Conservation (phyloP, 2,797 vertebrate species). For the Brachyrhaphis roseni region DNA sequence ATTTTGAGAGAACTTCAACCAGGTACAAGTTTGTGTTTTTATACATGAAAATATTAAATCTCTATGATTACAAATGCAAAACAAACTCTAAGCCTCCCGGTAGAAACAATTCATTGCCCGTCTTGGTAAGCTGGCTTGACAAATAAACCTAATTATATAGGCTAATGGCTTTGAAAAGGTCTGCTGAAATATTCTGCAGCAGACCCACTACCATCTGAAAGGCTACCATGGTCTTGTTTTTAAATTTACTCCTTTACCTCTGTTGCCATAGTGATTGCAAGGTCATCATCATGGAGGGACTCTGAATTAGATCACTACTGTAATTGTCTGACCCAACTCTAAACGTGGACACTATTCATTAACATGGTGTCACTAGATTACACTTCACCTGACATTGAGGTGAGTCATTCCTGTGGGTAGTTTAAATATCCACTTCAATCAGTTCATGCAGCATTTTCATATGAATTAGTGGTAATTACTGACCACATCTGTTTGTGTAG, state of each 20-base stretch:
- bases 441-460: neutral
- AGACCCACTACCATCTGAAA: slow-evolving; percentile 73
- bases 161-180: slow-evolving; percentile 61
- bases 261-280: slow-evolving; percentile 60
- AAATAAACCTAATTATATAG: slow-evolving; percentile 73
- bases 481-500: neutral
- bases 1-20: slow-evolving; percentile 47
- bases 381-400: slow-evolving; percentile 24
- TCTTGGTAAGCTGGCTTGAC: slow-evolving; percentile 63
- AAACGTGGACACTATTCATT: slow-evolving; percentile 46
- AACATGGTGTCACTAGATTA: slow-evolving; percentile 43
- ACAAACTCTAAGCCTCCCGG: slow-evolving; percentile 58
- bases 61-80: slow-evolving; percentile 52
- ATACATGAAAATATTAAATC: slow-evolving; percentile 56
- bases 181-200: slow-evolving; percentile 66
- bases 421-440: slow-evolving; percentile 11
- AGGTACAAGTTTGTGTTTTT: too few relatives aligned
- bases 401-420: neutral
- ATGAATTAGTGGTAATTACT: slow-evolving; percentile 6
- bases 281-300: slow-evolving; percentile 39
- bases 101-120: slow-evolving; percentile 40
- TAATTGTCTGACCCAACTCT: slow-evolving; percentile 55
- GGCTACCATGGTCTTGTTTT: slow-evolving; percentile 42
- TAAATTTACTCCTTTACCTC: slow-evolving; percentile 14
- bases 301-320: slow-evolving; percentile 48